Conservation (phyloP, 2,797 vertebrate species). For the Hydrocynus forskahlii region DNA sequence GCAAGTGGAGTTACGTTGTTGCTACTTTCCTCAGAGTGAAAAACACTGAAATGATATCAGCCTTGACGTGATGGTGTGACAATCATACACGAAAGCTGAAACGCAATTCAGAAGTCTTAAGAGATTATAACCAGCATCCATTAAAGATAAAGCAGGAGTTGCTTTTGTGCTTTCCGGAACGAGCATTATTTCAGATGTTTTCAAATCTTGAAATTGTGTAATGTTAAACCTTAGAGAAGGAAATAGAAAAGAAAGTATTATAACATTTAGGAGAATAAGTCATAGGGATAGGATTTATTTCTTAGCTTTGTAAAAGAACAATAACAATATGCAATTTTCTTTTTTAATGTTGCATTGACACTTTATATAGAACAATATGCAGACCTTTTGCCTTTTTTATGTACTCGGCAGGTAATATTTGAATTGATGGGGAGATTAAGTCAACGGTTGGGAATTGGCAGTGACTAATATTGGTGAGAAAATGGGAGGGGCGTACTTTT, state of each 20-base stretch:
- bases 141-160: neutral
- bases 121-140: neutral
- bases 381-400: constrained; percentile 52
- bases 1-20: neutral
- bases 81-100: constrained; percentile 34
- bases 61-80: constrained; percentile 35
- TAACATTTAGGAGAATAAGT: constrained; percentile 8
- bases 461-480: neutral
- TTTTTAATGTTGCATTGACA: constrained; percentile 77
- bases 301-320: constrained; percentile 45
- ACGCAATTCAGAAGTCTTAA: neutral
- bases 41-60: constrained; percentile 29
- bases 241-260: constrained; percentile 39
- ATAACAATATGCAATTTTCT: constrained; percentile 75
- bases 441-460: neutral
- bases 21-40: constrained; percentile 10
- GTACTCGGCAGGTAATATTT: constrained; percentile 75
- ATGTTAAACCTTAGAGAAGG: constrained; percentile 14
- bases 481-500: neutral
- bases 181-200: constrained; percentile 21
- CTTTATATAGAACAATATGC: constrained; percentile 74
- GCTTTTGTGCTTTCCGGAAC: constrained; percentile 9
- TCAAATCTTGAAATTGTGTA: constrained; percentile 34
- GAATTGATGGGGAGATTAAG: constrained; percentile 37
- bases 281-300: constrained; percentile 18